Conservation (phyloP, 2,797 vertebrate genomes). For the Gymnocypris eckloni region DNA sequence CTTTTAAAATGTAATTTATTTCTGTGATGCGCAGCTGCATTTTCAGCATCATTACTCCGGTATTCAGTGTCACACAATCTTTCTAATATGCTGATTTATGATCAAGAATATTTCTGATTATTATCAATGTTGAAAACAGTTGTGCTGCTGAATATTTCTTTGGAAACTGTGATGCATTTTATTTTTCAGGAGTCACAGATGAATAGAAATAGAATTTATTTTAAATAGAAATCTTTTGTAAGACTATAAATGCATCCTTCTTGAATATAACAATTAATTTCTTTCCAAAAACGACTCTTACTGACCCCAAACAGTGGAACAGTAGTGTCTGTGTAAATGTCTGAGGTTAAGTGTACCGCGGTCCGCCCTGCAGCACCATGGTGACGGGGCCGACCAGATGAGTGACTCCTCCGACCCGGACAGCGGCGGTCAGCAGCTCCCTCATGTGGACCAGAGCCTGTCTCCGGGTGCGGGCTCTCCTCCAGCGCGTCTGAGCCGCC, state of each 20-base stretch:
- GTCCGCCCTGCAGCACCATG: constrained; percentile 97
- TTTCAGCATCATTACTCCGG: background rate
- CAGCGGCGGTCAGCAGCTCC: constrained; percentile 93
- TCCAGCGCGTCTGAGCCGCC: constrained; percentile 96
- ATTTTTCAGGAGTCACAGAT: background rate
- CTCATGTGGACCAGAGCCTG: constrained; percentile 98
- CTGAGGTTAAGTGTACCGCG: constrained; percentile 78
- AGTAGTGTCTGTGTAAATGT: background rate
- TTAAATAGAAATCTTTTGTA: background rate
- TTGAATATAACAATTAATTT: background rate
- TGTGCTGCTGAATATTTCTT: background rate
- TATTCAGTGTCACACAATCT: background rate
- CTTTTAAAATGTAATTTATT: background rate
- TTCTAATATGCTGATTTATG: background rate
- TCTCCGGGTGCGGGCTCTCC: constrained; percentile 92
- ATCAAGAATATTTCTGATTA: background rate
- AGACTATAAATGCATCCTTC: background rate
- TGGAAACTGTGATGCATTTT: background rate
- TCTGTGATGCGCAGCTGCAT: background rate
- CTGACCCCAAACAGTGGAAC: background rate
- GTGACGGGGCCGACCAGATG: constrained; percentile 97
- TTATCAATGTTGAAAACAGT: background rate
- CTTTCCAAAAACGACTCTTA: background rate
- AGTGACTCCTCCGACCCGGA: constrained; percentile 94
- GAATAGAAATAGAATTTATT: background rate